Evolutionary conservation across 1,140 invertebrate genomes (phyloP).

Genomic region (Drosophila auraria): DNA sequence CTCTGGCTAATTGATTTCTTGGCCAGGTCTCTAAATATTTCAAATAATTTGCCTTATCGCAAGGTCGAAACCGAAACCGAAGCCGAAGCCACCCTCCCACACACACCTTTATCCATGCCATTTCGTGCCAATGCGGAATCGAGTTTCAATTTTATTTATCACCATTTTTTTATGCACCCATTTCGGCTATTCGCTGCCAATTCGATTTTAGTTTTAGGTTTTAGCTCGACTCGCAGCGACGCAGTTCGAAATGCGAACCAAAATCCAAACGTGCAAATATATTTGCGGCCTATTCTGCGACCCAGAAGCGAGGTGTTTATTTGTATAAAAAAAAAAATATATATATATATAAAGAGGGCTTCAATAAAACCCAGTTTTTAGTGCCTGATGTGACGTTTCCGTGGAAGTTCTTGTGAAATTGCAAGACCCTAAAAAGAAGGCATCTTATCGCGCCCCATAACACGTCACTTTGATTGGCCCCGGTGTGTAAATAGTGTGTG

Average conservation of each 20-base stretch:
- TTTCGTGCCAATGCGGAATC: slow-evolving; percentile 32
- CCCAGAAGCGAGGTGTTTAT: slow-evolving; percentile 54
- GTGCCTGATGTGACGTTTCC: slow-evolving; percentile 6
- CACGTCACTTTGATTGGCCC: slow-evolving; percentile 26
- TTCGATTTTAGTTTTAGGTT: slow-evolving; percentile 56
- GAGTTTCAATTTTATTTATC: slow-evolving; percentile 64
- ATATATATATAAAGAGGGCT: background rate
- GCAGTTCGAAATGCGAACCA: slow-evolving; percentile 60
- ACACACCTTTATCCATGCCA: slow-evolving; percentile 5
- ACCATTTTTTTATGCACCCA: slow-evolving; percentile 52
- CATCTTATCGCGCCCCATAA: slow-evolving; percentile 33
- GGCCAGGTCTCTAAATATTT: slow-evolving; percentile 24
- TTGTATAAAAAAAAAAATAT: slow-evolving; percentile 4
- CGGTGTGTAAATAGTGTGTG: slow-evolving; percentile 27
- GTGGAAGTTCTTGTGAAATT: slow-evolving; percentile 55
- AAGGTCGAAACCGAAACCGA: slow-evolving; percentile 27
- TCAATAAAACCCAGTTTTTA: slow-evolving; percentile 25
- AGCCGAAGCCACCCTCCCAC: slow-evolving; percentile 1
- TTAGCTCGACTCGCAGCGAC: slow-evolving; percentile 35
- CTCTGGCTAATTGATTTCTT: slow-evolving; percentile 36
- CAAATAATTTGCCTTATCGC: slow-evolving; percentile 24
- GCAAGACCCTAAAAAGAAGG: slow-evolving; percentile 4
- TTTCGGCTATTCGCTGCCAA: slow-evolving; percentile 14
- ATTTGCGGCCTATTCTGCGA: slow-evolving; percentile 70
- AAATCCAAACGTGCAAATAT: slow-evolving; percentile 65